Base-by-base conservation (phyloP, 2,888 invertebrate species). In the Drosophila neoperkinsi region DNA sequence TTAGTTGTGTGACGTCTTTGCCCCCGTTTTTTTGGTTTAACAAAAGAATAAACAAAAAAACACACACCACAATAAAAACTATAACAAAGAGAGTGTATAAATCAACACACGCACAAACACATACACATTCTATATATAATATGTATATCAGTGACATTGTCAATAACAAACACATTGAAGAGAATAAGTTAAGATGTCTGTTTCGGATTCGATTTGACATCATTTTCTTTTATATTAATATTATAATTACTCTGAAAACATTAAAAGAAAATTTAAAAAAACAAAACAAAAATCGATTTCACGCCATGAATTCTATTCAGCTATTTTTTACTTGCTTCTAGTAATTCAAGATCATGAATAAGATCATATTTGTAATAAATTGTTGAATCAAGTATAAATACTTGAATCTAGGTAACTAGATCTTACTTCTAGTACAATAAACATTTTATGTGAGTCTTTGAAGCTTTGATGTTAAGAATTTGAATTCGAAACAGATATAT, bases 1-100 rank as follows among this genome's bases (percentile, higher is more conserved):
- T 74, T 56, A 46, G 56, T 87, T 85, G 88, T 87, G 75, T 86
- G 71, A 89, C 88, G 84, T 85, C 85, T 77, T 87, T 88, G 76
- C 69, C 83, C 82, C 66, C 41, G 34, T 77, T 56, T 72, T 69
- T 69, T 69, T 71, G 56, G 57, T 79, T 83, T 67, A 41, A 65
- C 50, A 46, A 46, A 46, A 25, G 46, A 46, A 46, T 25, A 25
- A 49, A 68, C 36, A 18, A 33, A 67, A 18, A 18, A 52, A 77
- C n/a, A 16, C 34, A 65, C 62, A 66, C 43, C 34, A 56, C 53
- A 67, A 46, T 11, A 33, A 67, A 28, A 31, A 25, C 34, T 13
- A 21, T n/a, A 28, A 2, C 41, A 62, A 65, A 56, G 30, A 63
- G 53, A 55, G 49, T 59, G n/a, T 36, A 43, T 28, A 31, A 52